Evolutionary conservation across 2,113 vertebrate species (phyloP), one percentile per base, ranked within the genome.

Genomic region (Athene cunicularia): DNA sequence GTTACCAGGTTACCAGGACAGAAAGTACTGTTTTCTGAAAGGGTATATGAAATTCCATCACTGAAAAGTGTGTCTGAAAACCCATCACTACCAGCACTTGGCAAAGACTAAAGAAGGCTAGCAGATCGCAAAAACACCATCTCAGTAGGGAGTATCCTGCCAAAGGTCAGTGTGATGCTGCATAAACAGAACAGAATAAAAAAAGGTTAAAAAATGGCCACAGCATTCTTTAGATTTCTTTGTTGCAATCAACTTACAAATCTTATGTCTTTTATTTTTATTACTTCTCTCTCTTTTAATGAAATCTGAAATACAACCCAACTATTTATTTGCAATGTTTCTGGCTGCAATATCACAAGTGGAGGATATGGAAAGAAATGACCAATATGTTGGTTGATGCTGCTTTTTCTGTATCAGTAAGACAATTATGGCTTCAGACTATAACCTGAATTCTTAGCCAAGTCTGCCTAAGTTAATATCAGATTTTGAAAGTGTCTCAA

Each of bases 31-130:
- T 90, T 80, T 94, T 68, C 93, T 86, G 59, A 93, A 96, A 94
- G 59, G 8, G 20, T 62, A 63, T 92, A 91, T 95, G 64, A 91
- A 90, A 93, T 96, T 88, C 79, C 91, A 94, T 59, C 91, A 86
- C 19, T 94, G 71, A 77, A 83, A 90, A 77, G 71, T 23, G 33
- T 59, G 27, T 59, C 62, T 87, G 59, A 94, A 96, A 93, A 50
- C 24, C 16, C 50, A 62, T 59, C 89, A 35, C 66, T 50, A 91
- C n/a, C 66, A 80, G 62, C 62, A 59, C n/a, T 83, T 90, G 81
- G 77, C 67, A 90, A 80, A 90, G 50, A 80, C 55, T 82, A 37
- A 91, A 80, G 60, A 39, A 56, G 28, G 45, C 28, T 66, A 91
- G 23, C 56, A 76, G 53, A 88, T 76, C 6, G 5, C 9, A 4